Evolutionary conservation across 2,888 invertebrate genomes (phyloP), one percentile per base, ranked within the genome.

Genomic region (Alcis repandata): DNA sequence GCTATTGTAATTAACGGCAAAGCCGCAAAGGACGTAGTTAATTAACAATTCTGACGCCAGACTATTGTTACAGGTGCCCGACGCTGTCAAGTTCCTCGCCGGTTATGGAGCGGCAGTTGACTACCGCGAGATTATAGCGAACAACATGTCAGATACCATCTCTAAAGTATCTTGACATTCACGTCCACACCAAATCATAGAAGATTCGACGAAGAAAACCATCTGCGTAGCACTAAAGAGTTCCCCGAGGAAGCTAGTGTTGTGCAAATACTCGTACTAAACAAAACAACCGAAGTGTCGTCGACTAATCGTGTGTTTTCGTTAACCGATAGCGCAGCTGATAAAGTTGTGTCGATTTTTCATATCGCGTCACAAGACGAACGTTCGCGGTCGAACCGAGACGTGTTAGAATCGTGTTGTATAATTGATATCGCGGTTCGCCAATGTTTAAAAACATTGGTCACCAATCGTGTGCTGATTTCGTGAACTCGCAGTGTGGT

Each of bases 71-170:
- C 90, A 92, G 92, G 85, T 89, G 82, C 86, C 87, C 69, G 87
- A 84, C 79, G 88, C 89, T 82, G 86, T 86, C 75, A 85, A 87
- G 84, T 87, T 86, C 82, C 90, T 90, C 70, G 80, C 84, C 77
- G 90, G 91, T 73, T 91, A 91, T 85, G 91, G 92, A 70, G 89
- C 91, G 73, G 92, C 90, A 66, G 82, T 91, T 75, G 91, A 92
- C 85, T 91, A 86, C 82, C 68, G 75, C 61, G 59, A 68, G 58
- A 70, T 68, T 69, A 77, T 72, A 73, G 73, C 73, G 74, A 77
- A 77, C 69, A 79, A 71, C 72, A 82, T 79, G 78, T 72, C 73
- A 71, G 73, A 79, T 66, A 75, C 74, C 77, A 78, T 78, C 74
- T 81, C 79, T 57, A 75, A 78, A 70, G 76, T 77, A 74, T 85